Base-by-base conservation (phyloP, 1,140 invertebrate species). In the Penaeus indicus region DNA sequence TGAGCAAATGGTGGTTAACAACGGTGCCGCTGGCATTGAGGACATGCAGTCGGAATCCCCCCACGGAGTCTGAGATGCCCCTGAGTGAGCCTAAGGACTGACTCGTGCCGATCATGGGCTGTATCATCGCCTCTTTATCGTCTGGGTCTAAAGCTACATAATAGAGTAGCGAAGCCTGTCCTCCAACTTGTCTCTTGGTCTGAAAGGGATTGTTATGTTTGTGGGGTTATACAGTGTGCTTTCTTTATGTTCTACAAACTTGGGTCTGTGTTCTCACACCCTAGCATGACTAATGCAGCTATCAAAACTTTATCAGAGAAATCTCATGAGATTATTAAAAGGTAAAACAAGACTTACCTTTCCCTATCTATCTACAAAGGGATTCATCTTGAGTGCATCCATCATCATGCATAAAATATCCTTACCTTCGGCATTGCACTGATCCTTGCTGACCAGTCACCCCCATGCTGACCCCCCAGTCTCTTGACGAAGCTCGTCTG, bases 391-490 rank as follows among this genome's bases (percentile, higher is more conserved):
- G 11, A 54, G 54, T 54, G 54, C 61, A 47, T 61, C n/a, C 1
- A 78, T 62, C 32, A 25, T 27, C 19, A 75, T 78, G 13, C n/a
- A 62, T 60, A 64, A 38, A 72, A 42, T 27, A 18, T 38, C 62
- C 42, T 60, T 82, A 91, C 91, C 92, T 94, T 93, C 91, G 95
- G 92, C 69, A 95, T 94, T 0, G 97, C 95, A 87, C 94, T 94
- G 77, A 99, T 96, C 90, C 96, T 94, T 1, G 96, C 96, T 3
- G 97, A 97, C 98, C 98, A 99, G 92, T 99, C 97, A 0, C 97
- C 97, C 8, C 97, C 97, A 92, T 97, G 94, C 63, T 93, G 93
- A 16, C 96, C 97, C 0, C 96, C 96, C 0, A 94, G 93, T 86
- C 95, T 94, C 93, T 99, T 99, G 0, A 99, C 95, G 93, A 98